Base-by-base conservation (phyloP, 2,113 vertebrate genomes). In the Myotis brandtii region DNA sequence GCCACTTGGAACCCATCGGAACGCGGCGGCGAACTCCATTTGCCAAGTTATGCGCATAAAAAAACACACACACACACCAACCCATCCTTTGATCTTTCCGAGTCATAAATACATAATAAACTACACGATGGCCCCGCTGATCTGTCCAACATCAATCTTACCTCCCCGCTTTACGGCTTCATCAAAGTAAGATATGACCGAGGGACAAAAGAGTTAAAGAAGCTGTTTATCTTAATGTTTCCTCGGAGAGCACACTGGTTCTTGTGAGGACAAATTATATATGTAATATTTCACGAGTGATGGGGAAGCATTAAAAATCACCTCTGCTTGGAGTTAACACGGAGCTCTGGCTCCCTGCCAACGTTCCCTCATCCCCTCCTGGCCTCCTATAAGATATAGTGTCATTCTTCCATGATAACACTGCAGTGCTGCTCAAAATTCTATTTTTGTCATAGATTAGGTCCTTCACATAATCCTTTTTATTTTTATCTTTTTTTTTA, bases 71-170 rank as follows among this genome's bases (percentile, higher is more conserved):
- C 56, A 46, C 46, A 46, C 43, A 25, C 25, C 23, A 3, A 62
- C 59, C 98, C 98, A 98, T 98, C 98, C 98, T 99, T 98, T 99
- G 98, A 99, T 99, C 98, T 98, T 98, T 98, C 98, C 97, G 97
- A 97, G 98, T 98, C 98, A 98, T 99, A 99, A 99, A 98, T 99
- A 99, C 97, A 96, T 98, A 98, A 98, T 98, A 98, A 98, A 98
- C 97, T 98, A 98, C 97, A 98, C 97, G 96, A 98, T 98, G 98
- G 98, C 98, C 98, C 98, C 98, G 83, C 97, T 98, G 98, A 98
- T 98, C 98, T 98, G 96, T 98, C 97, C 97, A 96, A 97, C 98
- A 99, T 99, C 98, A 98, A 98, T 99, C 98, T 98, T 98, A 94
- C 37, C 30, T 98, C 97, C 88, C 86, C 95, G 98, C 98, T 98